phyloP scores from a whole-genome alignment of 2,888 invertebrate species.

The Eurois occulta region DNA sequence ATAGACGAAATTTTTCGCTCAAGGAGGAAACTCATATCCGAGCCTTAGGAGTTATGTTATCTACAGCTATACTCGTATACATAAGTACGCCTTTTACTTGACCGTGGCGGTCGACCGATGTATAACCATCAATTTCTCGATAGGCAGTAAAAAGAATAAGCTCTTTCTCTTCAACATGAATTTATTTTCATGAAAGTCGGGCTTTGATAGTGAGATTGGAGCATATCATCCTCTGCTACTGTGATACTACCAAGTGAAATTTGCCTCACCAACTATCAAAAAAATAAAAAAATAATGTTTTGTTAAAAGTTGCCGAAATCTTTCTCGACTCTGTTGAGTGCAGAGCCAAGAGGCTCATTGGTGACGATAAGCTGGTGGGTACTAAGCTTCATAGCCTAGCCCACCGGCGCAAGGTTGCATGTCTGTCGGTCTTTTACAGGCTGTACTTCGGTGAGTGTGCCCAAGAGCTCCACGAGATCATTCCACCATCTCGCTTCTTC shows the following conservation, averaged over 20 bases:
- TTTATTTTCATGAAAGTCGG: conserved; percentile 30
- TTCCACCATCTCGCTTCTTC: no score
- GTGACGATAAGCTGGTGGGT: no score
- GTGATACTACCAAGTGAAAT: not conserved
- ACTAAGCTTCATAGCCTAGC: no score
- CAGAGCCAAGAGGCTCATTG: no score
- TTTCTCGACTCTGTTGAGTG: no score
- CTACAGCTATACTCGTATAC: conserved; percentile 11
- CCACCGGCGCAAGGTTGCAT: no score
- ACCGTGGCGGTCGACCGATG: conserved; percentile 35
- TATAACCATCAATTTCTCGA: conserved; percentile 31
- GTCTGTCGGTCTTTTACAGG: no score
- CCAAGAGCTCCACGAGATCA: no score
- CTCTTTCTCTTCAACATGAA: conserved; percentile 41
- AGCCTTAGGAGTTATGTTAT: conserved; percentile 31
- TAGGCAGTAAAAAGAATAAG: conserved; percentile 42
- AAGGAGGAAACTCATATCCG: conserved; percentile 42
- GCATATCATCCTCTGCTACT: not conserved
- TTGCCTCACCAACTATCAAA: not conserved
- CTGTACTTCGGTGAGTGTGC: no score
- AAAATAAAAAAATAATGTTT: not conserved
- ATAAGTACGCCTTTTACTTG: conserved; percentile 41
- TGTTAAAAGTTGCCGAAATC: not conserved
- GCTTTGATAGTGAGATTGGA: conserved; percentile 2
- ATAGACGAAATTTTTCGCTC: conserved; percentile 41